A percentile compares a stretch with the other conserved stretches of the same genome.
These are phyloP conservation scores for Hyppa rectilinea DNA, from an alignment of 2,888 invertebrate species.

Conservation along the genomic window DNA sequence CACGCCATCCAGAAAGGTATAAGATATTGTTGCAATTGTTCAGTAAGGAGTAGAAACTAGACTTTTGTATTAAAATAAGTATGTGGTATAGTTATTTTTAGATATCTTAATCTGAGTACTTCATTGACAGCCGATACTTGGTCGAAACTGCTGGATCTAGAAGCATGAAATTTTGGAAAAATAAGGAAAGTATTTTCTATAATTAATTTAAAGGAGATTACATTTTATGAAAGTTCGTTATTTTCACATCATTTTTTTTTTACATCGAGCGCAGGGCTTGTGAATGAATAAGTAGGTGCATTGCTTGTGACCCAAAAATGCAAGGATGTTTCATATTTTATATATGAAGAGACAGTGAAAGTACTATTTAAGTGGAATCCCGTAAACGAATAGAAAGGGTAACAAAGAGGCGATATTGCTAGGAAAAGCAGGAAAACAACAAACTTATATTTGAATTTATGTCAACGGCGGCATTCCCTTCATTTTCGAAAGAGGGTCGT, in stretches of 20 bases:
- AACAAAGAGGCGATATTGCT: slow-evolving; percentile 26
- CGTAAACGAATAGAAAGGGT: slow-evolving; percentile 4
- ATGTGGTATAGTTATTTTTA: slow-evolving; percentile 14
- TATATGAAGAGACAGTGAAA: background rate
- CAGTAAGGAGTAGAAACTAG: slow-evolving; percentile 14
- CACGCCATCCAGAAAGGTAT: slow-evolving; percentile 24
- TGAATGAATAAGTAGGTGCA: background rate
- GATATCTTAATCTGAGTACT: background rate
- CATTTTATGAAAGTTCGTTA: background rate
- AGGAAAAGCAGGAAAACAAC: slow-evolving; percentile 25
- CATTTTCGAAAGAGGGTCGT: slow-evolving; percentile 9
- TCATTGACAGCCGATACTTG: background rate
- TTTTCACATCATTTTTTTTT: background rate
- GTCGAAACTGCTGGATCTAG: background rate
- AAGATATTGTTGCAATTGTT: slow-evolving; percentile 15
- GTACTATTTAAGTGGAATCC: slow-evolving; percentile 5
- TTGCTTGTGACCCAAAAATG: background rate
- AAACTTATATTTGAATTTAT: slow-evolving; percentile 36
- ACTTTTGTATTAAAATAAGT: slow-evolving; percentile 14
- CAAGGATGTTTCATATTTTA: background rate
- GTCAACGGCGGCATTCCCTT: slow-evolving; percentile 21
- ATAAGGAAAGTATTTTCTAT: background rate
- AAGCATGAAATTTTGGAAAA: background rate
- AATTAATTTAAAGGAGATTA: background rate
- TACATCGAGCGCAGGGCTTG: too few relatives aligned